Base-by-base conservation (phyloP, 2,113 vertebrate genomes). In the Rhinichthys klamathensis region DNA sequence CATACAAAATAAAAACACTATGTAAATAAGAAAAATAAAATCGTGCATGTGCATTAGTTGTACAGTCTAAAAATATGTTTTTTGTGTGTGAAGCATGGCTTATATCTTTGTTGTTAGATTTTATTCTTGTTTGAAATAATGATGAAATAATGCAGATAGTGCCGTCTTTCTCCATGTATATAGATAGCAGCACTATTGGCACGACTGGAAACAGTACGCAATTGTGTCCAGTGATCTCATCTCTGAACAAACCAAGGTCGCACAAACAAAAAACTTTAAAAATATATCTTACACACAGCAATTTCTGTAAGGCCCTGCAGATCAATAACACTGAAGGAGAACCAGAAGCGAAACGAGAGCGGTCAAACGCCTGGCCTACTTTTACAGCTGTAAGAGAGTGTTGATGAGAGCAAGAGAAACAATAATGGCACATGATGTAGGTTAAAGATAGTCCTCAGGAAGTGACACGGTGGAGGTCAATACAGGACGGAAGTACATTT, bases 391-490 rank as follows among this genome's bases (percentile, higher is more conserved):
- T 21, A 21, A 56, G 77, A 60, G 73, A 56, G 67, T 38, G 80
- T 69, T 74, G 74, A 85, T 80, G 80, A 12, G 72, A 85, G 44
- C 25, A 2, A 69, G 46, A 76, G 27, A 56, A 85, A 73, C 84
- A 79, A 83, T n/a, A 38, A 16, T 72, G 84, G 74, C 67, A 88
- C 49, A 46, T 23, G 10, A 76, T 79, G 74, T 58, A 46, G 75
- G 84, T 58, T 86, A 86, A 80, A 86, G 41, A 88, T 35, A 82
- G 60, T 78, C 32, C 84, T 46, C 80, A 83, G 84, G 63, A 85
- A 56, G 41, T 83, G 84, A 85, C 54, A 83, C 51, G 13, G 63
- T 85, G 72, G 61, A 85, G 73, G 87, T 88, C 74, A 85, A 44
- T 54, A 83, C 74, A 23, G 32, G 51, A 49, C 9, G 23, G 23